These are phyloP conservation scores for Habropoda laboriosa DNA, from an alignment of 1,140 invertebrate genomes.

Conservation along the genomic window DNA sequence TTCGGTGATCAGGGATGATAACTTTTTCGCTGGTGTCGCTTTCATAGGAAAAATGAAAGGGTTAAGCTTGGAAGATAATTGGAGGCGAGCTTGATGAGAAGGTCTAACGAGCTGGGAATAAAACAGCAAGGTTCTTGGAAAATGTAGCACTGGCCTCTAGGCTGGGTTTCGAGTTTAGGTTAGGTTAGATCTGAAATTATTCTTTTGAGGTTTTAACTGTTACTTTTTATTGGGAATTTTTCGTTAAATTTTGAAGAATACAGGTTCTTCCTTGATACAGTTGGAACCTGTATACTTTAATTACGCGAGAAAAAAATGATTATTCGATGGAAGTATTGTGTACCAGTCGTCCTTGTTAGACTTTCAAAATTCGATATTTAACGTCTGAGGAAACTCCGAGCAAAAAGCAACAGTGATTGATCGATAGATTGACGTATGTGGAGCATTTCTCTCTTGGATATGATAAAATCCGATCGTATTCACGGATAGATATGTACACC, in stretches of 20 bases:
- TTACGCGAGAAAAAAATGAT: too few relatives aligned
- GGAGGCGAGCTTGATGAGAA: too few relatives aligned
- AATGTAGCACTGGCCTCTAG: too few relatives aligned
- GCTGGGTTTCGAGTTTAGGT: too few relatives aligned
- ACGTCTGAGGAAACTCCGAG: not conserved
- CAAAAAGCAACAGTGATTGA: slow-evolving; percentile 6
- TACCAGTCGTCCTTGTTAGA: not conserved
- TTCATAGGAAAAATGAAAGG: not conserved
- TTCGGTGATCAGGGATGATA: not conserved
- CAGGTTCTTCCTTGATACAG: too few relatives aligned
- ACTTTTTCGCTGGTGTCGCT: not conserved
- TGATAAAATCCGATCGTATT: slow-evolving; percentile 25
- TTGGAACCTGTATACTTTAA: too few relatives aligned
- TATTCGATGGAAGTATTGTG: too few relatives aligned
- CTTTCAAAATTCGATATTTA: not conserved
- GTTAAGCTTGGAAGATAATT: not conserved
- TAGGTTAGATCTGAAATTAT: too few relatives aligned
- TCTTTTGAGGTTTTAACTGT: too few relatives aligned
- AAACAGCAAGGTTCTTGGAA: not conserved
- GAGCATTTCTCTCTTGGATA: slow-evolving; percentile 7
- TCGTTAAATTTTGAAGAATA: too few relatives aligned
- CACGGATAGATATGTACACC: not conserved
- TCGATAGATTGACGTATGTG: slow-evolving; percentile 18
- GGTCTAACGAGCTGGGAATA: too few relatives aligned
- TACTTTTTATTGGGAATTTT: too few relatives aligned